Base-by-base conservation (phyloP, 37 sponge, comb jelly and placozoan genomes). In the Axinella damicornis region DNA sequence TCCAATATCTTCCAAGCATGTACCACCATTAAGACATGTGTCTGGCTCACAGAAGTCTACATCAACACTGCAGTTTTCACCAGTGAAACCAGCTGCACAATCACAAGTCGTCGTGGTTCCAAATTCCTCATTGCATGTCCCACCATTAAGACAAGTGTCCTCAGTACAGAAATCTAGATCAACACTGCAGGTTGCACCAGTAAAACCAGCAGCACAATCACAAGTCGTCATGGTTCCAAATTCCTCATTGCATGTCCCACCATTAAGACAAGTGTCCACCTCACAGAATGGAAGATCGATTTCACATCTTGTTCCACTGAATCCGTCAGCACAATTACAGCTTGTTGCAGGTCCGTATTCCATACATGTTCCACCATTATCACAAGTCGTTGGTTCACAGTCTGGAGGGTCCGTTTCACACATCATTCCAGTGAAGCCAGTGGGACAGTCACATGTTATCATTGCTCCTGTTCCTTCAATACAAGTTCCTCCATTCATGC, bases 121-220 rank as follows among this genome's bases (percentile, higher is more conserved):
- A 67, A 11, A 5, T 30, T 11, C 27, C 2, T 19, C 19, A 4
- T 30, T 31, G 46, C 46, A 46, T 46, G 46, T 46, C 2, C 62
- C 62, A 61, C 14, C 14, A 61, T 61, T 61, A 22, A 61, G n/a
- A 61, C 62, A 61, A 11, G 62, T 46, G 6, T 46, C 46, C 6
- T 4, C 6, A 12, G 46, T 61, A 61, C 62, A 61, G 5, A 12
- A 61, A 11, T 34, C 19, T 13, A 52, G 20, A 46, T 46, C 53
- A 1, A 52, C 39, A 5, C n/a, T 40, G 39, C 73, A 72, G 53
- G 2, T 52, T 38, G 2, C 53, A 25, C 87, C 87, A 34, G 53
- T 46, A 30, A 61, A 59, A 38, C 68, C 89, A 27, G 18, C 27
- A 24, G 41, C 11, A 69, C 89, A 88, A 12, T 66, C 55, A 77